Evolutionary conservation across 92 coral and sea anemone genomes (phyloP).

Genomic region (Scolanthus callimorphus): DNA sequence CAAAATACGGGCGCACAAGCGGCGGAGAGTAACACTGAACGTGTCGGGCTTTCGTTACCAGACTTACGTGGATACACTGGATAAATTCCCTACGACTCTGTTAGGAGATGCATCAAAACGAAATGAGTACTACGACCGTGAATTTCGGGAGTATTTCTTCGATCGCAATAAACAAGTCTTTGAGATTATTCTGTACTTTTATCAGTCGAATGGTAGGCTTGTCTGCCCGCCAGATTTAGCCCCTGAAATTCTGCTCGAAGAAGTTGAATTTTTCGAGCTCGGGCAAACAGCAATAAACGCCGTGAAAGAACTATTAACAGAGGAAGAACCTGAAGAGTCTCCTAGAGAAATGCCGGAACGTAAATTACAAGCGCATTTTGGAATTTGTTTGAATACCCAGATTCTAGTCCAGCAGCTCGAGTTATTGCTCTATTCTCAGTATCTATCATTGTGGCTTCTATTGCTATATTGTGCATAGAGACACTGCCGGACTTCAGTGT

Average conservation of each 20-base stretch:
- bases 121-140: slow-evolving; percentile 73
- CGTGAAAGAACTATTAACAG: slow-evolving; percentile 79
- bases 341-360: slow-evolving; percentile 47
- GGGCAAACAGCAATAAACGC: slow-evolving; percentile 88
- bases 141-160: slow-evolving; percentile 76
- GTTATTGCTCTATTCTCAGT: slow-evolving; percentile 81
- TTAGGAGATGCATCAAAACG: slow-evolving; percentile 81
- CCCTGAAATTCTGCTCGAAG: slow-evolving; percentile 91
- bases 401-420: slow-evolving; percentile 82
- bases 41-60: slow-evolving; percentile 92
- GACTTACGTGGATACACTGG: slow-evolving; percentile 70
- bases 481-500: slow-evolving; percentile 75
- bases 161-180: slow-evolving; percentile 94
- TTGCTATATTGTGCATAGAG: slow-evolving; percentile 83
- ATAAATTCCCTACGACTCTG: slow-evolving; percentile 83
- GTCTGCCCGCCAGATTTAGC: slow-evolving; percentile 92
- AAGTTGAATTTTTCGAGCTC: slow-evolving; percentile 93
- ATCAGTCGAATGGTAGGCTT: slow-evolving; percentile 93
- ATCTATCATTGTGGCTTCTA: slow-evolving; percentile 86
- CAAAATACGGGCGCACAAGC: background rate
- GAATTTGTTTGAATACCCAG: slow-evolving; percentile 92
- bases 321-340: slow-evolving; percentile 62
- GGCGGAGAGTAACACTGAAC: slow-evolving; percentile 65
- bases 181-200: slow-evolving; percentile 87
- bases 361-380: slow-evolving; percentile 66